phyloP scores from a whole-genome alignment of 2,797 vertebrate species.

The Kryptolebias ocellatus region DNA sequence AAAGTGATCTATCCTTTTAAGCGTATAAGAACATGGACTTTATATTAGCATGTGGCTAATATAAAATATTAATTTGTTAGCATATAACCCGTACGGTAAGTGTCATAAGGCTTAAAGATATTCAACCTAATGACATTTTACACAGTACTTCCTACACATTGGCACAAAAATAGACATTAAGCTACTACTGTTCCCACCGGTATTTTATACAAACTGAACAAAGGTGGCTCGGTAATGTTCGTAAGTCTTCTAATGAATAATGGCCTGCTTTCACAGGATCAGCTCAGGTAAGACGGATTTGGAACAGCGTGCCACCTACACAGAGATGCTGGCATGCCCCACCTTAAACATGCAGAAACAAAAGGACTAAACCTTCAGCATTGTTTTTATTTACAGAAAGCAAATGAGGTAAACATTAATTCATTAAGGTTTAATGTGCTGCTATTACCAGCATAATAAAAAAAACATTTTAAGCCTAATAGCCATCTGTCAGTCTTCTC shows the following conservation, averaged over 20 bases:
- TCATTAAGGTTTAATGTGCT: conserved; percentile 5
- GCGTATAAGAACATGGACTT: not conserved
- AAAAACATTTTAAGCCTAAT: conserved; percentile 6
- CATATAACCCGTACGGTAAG: not conserved
- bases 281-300: not conserved
- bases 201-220: not conserved
- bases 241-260: not conserved
- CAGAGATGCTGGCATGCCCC: not conserved
- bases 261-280: not conserved
- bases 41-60: not conserved
- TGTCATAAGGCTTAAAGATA: not conserved
- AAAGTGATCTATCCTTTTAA: not conserved
- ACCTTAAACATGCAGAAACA: not conserved
- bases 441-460: not conserved
- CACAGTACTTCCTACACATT: not conserved
- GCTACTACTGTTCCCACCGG: not conserved
- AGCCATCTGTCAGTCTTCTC: conserved; percentile 7
- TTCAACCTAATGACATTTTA: not conserved
- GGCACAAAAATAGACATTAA: not conserved
- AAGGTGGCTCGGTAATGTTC: not conserved
- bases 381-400: not conserved
- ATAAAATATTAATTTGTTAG: not conserved
- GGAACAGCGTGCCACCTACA: not conserved
- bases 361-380: not conserved
- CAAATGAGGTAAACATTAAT: not conserved